Evolutionary conservation across 2,888 invertebrate species (phyloP).

Genomic region (Yponomeuta sedellus): DNA sequence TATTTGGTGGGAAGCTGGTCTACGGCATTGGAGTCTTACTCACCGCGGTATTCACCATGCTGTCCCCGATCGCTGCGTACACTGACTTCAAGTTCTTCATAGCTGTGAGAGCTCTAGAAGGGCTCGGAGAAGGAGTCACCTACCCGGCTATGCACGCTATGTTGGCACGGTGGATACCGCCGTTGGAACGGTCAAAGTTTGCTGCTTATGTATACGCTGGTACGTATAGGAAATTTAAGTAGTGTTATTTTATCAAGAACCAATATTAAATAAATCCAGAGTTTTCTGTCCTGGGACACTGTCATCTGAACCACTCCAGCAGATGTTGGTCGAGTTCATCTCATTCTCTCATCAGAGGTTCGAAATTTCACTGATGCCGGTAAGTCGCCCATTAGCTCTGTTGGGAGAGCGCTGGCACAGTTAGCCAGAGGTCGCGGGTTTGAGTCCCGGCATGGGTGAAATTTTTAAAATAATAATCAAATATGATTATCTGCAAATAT

Average conservation of each 20-base stretch:
- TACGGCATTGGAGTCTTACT: constrained; percentile 88
- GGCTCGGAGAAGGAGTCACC: constrained; percentile 92
- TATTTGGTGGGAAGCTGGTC: constrained; percentile 90
- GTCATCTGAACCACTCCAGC: too few species aligned
- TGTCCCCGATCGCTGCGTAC: constrained; percentile 89
- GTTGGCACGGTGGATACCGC: constrained; percentile 95
- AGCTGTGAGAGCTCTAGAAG: constrained; percentile 85
- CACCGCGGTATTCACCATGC: constrained; percentile 87
- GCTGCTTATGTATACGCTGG: constrained; percentile 91
- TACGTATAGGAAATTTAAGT: constrained; percentile 36
- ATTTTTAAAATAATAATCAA: too few species aligned
- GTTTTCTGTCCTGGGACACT: too few species aligned
- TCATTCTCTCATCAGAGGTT: too few species aligned
- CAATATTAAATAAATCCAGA: too few species aligned
- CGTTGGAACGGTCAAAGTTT: constrained; percentile 91
- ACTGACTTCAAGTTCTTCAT: constrained; percentile 82
- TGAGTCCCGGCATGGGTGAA: too few species aligned
- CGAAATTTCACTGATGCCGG: too few species aligned
- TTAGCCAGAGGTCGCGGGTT: too few species aligned
- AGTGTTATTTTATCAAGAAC: neutral
- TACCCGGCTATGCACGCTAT: constrained; percentile 97
- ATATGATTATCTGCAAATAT: too few species aligned
- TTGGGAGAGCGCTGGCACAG: too few species aligned
- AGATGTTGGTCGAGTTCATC: too few species aligned
- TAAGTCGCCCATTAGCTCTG: too few species aligned